Evolutionary conservation across 2,113 vertebrate genomes (phyloP).

Genomic region (Plecotus auritus): DNA sequence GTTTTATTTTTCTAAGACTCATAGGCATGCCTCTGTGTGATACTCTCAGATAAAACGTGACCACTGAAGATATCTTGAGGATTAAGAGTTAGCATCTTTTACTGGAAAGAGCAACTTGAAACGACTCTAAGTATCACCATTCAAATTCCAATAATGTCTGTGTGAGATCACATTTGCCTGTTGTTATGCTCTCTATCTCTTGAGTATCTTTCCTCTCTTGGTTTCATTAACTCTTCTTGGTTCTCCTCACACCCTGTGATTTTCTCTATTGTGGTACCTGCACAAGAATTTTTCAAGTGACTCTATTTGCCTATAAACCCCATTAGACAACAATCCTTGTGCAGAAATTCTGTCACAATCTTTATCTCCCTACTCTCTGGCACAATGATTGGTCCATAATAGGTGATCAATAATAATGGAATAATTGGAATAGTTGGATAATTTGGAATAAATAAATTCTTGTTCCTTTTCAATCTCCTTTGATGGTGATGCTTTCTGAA

Average conservation of each 20-base stretch:
- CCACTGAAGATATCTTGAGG: neutral
- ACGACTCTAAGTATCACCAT: neutral
- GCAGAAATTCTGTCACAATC: neutral
- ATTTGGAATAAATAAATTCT: neutral
- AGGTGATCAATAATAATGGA: neutral
- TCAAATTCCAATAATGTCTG: constrained; percentile 6
- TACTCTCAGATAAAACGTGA: neutral
- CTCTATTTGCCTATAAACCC: neutral
- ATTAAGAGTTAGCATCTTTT: neutral
- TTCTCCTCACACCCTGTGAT: neutral
- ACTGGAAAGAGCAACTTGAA: neutral
- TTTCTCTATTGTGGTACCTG: neutral
- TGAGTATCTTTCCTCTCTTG: neutral
- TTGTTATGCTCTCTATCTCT: neutral
- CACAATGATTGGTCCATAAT: neutral
- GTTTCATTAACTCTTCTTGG: neutral
- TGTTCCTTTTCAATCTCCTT: neutral
- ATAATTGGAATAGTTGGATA: neutral
- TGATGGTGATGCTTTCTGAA: neutral
- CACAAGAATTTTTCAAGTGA: neutral
- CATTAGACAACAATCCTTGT: neutral
- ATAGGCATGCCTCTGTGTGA: neutral
- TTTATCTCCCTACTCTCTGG: neutral
- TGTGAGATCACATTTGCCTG: neutral
- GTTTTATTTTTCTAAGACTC: neutral